Percentiles rank a stretch among this genome's conserved stretches.
Conservation (phyloP, 2,113 vertebrate genomes). For the Anolis sagrei region DNA sequence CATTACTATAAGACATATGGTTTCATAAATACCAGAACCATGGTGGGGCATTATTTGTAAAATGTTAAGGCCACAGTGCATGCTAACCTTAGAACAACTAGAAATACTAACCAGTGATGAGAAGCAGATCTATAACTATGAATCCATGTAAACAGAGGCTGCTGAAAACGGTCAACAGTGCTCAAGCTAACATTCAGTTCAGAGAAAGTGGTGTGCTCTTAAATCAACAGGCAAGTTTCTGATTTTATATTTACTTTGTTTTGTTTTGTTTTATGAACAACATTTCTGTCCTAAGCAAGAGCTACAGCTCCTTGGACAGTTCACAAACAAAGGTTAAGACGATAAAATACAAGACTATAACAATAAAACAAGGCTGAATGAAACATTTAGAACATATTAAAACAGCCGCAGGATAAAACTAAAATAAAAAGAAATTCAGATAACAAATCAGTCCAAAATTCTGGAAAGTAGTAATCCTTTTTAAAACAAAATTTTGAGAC, state of each 20-base stretch:
- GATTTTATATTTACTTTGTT: neutral
- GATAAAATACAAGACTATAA: neutral
- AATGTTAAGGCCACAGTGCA: constrained; percentile 55
- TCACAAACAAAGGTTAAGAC: neutral
- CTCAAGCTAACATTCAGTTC: constrained; percentile 12
- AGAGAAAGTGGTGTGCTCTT: constrained; percentile 11
- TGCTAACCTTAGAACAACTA: constrained; percentile 57
- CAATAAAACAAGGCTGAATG: neutral
- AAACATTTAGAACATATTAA: neutral
- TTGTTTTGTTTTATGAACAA: neutral
- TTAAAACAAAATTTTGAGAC: neutral
- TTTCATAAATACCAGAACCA: constrained; percentile 69
- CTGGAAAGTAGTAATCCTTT: neutral
- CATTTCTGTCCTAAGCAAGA: neutral
- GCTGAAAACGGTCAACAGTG: neutral
- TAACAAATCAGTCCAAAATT: neutral
- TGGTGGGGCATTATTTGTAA: constrained; percentile 57
- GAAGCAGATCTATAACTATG: constrained; percentile 60
- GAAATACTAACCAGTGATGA: constrained; percentile 62
- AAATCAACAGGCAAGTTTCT: neutral
- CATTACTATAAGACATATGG: constrained; percentile 68
- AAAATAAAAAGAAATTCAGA: neutral
- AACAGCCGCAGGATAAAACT: neutral
- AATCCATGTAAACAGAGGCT: constrained; percentile 36
- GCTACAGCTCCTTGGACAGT: neutral